Conservation (phyloP, 2,113 vertebrate genomes). For the Melozone crissalis region DNA sequence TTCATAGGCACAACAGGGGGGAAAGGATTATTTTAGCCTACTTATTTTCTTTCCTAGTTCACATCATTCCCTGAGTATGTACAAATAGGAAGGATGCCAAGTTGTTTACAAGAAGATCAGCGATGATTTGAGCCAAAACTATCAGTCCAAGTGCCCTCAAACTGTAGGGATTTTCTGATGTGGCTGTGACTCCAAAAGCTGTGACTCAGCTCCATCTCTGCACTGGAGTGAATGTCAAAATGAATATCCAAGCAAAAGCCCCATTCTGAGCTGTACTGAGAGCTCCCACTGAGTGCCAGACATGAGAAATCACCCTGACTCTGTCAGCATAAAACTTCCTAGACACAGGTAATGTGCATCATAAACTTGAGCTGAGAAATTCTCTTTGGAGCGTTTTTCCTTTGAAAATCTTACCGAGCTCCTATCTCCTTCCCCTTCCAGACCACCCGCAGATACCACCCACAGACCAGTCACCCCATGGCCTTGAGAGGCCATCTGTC, state of each 20-base stretch:
- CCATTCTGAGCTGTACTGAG: not conserved
- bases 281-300: not conserved
- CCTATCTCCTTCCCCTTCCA: not conserved
- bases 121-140: not conserved
- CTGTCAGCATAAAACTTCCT: slow-evolving; percentile 6
- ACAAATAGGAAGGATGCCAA: slow-evolving; percentile 33
- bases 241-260: not conserved
- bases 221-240: not conserved
- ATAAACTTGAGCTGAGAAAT: slow-evolving; percentile 7
- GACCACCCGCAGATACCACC: not conserved
- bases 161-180: slow-evolving; percentile 14
- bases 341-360: slow-evolving; percentile 8
- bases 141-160: not conserved
- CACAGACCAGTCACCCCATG: not conserved
- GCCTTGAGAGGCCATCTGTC: not conserved
- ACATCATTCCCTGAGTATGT: not conserved
- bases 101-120: slow-evolving; percentile 46
- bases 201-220: not conserved
- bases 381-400: not conserved
- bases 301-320: not conserved
- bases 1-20: not conserved
- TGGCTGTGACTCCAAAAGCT: not conserved
- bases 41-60: slow-evolving; percentile 33
- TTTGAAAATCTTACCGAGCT: not conserved
- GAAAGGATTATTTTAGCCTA: slow-evolving; percentile 23